Conservation (phyloP, 2,113 vertebrate species). For the Speoplatyrhinus poulsoni region DNA sequence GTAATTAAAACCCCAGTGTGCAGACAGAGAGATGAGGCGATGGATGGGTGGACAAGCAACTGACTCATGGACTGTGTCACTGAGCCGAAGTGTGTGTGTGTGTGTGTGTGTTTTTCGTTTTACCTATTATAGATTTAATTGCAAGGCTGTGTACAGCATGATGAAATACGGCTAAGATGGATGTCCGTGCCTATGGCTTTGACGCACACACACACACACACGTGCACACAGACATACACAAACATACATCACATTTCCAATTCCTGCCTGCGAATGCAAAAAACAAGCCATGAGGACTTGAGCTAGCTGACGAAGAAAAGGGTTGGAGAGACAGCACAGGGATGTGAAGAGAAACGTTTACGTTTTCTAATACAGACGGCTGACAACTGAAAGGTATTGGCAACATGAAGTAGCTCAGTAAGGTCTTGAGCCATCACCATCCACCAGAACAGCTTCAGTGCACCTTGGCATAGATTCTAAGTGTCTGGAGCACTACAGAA, state of each 20-base stretch:
- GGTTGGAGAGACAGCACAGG: neutral
- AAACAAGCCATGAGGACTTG: neutral
- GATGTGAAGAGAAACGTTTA: neutral
- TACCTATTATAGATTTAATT: slow-evolving; percentile 50
- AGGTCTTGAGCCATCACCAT: no score
- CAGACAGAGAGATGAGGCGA: slow-evolving; percentile 39
- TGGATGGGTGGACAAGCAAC: slow-evolving; percentile 45
- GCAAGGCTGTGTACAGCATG: slow-evolving; percentile 33
- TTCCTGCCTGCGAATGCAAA: neutral
- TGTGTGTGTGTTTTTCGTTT: slow-evolving; percentile 9
- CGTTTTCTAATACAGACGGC: no score
- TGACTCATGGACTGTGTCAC: slow-evolving; percentile 35
- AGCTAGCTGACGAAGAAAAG: neutral
- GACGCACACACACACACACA: slow-evolving; percentile 5
- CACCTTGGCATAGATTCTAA: neutral
- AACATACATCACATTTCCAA: slow-evolving; percentile 6
- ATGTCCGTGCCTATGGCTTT: slow-evolving; percentile 22
- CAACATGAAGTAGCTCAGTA: no score
- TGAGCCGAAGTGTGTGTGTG: neutral
- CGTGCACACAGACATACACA: neutral
- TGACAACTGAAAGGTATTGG: no score
- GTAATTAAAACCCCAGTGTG: slow-evolving; percentile 66
- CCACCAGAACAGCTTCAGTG: neutral
- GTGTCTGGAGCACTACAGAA: neutral
- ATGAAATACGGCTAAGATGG: slow-evolving; percentile 37